These are phyloP conservation scores for Verasper variegatus DNA, from an alignment of 2,113 vertebrate species.

Conservation along the genomic window DNA sequence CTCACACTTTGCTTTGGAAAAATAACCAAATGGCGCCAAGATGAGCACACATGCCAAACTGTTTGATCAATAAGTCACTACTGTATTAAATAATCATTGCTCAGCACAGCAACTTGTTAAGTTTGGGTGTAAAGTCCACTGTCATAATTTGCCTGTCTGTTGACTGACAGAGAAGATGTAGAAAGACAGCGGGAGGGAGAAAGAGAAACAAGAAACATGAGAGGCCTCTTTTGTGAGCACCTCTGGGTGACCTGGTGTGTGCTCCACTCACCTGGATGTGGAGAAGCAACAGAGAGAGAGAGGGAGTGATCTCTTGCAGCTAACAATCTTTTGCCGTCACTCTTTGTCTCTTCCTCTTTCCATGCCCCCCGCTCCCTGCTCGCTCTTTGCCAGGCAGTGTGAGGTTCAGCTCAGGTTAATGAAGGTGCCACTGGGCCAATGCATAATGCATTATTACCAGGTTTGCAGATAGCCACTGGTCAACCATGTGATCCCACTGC, in stretches of 20 bases:
- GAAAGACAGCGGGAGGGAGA: neutral
- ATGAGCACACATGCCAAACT: conserved; percentile 12
- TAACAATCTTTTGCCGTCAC: conserved; percentile 19
- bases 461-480: conserved; percentile 32
- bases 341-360: neutral
- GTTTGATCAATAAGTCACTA: conserved; percentile 5
- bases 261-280: too few relatives aligned
- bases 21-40: neutral
- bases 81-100: conserved; percentile 4
- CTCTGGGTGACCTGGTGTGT: too few relatives aligned
- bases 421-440: conserved; percentile 35
- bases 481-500: conserved; percentile 33
- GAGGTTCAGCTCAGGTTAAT: conserved; percentile 40
- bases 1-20: neutral
- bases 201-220: conserved; percentile 33
- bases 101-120: neutral
- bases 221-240: conserved; percentile 15
- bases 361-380: neutral
- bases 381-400: conserved; percentile 14
- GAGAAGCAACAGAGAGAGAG: too few relatives aligned
- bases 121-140: conserved; percentile 40
- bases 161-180: neutral
- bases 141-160: neutral
- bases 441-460: conserved; percentile 43
- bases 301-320: conserved; percentile 9